Evolutionary conservation across 1,140 invertebrate genomes (phyloP), one percentile per base, ranked within the genome.

Genomic region (Bombus balteatus): DNA sequence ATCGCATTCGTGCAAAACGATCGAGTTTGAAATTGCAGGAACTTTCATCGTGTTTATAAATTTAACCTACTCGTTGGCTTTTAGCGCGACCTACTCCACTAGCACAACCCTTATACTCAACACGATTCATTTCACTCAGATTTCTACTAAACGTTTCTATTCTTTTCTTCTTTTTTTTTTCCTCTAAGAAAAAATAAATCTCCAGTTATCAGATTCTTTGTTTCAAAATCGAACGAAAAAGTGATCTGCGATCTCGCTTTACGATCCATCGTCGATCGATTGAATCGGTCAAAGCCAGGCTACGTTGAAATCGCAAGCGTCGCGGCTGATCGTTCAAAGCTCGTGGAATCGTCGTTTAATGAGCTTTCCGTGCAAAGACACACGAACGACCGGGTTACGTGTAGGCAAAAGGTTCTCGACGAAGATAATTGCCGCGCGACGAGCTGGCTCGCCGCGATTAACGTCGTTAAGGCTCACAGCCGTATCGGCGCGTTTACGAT

Each of bases 401-500:
- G 62, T 15, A 34, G 41, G 41, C 41, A 84, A 78, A 80, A 72
- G 78, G 73, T 28, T 75, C 83, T 59, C 74, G 34, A 59, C 73
- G 39, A 59, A 86, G 87, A 90, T 92, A 88, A 90, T 92, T 92
- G 84, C 89, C 81, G 78, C 77, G 84, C 68, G 87, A 87, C 87
- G 89, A 91, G 85, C 83, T 71, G 81, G 41, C 78, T 73, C 80
- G 81, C 83, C 79, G 85, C 89, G 90, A 91, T 91, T 89, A 91
- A 91, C 90, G 88, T 84, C 83, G 87, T 91, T 88, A 86, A 91
- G 86, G 76, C 79, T 84, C 76, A 68, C 81, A 89, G 83, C 83
- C 90, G 88, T 89, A 91, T 83, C 88, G 89, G 78, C 78, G 78
- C 70, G 78, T 91, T 91, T 91, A 91, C 90, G 88, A 91, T 71